Evolutionary conservation across 2,797 vertebrate species (phyloP).

Genomic region (Chelonia mydas): DNA sequence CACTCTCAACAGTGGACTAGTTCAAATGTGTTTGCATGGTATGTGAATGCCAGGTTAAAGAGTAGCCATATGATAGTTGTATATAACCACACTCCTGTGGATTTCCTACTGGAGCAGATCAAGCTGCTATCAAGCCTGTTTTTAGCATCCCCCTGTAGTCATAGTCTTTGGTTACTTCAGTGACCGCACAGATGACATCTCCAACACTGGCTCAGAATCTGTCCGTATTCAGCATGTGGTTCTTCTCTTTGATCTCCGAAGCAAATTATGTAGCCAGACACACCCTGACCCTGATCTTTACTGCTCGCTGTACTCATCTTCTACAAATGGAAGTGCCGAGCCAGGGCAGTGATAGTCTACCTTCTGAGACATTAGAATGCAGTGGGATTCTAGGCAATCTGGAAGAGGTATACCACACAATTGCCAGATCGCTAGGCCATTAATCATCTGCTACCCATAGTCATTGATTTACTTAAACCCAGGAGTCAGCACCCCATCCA

Average conservation of each 20-base stretch:
- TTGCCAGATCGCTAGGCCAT: not conserved
- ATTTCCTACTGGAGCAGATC: not conserved
- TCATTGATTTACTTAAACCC: not conserved
- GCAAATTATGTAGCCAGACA: not conserved
- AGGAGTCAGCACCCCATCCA: not conserved
- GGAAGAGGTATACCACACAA: not conserved
- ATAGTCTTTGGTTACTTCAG: not conserved
- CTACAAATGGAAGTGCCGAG: not conserved
- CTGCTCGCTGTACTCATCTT: not conserved
- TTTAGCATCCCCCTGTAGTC: not conserved
- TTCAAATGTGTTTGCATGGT: not conserved
- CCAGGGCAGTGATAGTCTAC: not conserved
- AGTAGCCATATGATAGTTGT: not conserved
- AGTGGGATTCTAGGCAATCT: not conserved
- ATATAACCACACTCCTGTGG: not conserved
- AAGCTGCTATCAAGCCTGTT: not conserved
- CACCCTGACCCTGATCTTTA: not conserved
- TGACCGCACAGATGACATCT: not conserved
- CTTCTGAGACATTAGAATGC: fast-evolving
- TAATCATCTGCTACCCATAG: not conserved
- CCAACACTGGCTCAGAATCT: not conserved
- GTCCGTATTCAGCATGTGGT: not conserved
- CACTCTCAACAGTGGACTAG: not conserved
- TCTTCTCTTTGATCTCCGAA: not conserved
- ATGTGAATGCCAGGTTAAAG: not conserved